Percentiles rank a stretch among this genome's conserved stretches.
Evolutionary conservation across 1,140 invertebrate genomes (phyloP).

Genomic region (Harpegnathos saltator): DNA sequence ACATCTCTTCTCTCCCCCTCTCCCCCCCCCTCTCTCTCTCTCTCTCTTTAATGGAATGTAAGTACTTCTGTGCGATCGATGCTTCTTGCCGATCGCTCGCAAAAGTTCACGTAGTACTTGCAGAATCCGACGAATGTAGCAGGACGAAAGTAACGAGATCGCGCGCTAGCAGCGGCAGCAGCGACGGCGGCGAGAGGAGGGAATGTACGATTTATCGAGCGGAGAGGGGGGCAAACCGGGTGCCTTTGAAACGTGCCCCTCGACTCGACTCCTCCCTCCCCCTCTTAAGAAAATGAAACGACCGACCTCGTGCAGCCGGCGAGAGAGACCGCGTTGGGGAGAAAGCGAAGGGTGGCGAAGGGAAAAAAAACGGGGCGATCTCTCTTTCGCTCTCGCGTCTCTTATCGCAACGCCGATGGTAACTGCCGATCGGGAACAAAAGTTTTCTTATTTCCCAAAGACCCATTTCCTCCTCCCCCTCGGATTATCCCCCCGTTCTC

Average conservation of each 20-base stretch:
- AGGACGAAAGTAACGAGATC: conserved; percentile 47
- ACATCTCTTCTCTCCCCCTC: too few relatives aligned
- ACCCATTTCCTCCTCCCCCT: conserved; percentile 23
- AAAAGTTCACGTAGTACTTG: conserved; percentile 21
- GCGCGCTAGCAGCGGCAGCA: background rate
- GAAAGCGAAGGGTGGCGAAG: conserved; percentile 15
- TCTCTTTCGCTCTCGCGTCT: conserved; percentile 32
- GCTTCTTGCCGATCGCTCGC: conserved; percentile 12
- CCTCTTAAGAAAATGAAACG: conserved; percentile 71
- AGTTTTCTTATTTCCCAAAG: conserved; percentile 69
- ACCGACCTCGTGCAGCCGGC: conserved; percentile 54
- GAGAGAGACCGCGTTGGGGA: conserved; percentile 18
- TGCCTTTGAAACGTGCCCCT: conserved; percentile 67
- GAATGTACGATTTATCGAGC: conserved; percentile 67
- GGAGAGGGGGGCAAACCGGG: conserved; percentile 49
- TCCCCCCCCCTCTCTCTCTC: too few relatives aligned
- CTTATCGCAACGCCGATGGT: conserved; percentile 58
- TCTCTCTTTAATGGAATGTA: conserved; percentile 32
- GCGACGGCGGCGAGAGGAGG: background rate
- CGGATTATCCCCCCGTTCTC: background rate
- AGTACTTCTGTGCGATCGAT: conserved; percentile 20
- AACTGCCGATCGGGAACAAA: conserved; percentile 67
- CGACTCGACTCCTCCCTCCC: conserved; percentile 44
- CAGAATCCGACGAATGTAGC: conserved; percentile 10
- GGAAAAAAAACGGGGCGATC: background rate